phyloP scores from a whole-genome alignment of 2,888 invertebrate genomes.

The Drosophila stalkeri region DNA sequence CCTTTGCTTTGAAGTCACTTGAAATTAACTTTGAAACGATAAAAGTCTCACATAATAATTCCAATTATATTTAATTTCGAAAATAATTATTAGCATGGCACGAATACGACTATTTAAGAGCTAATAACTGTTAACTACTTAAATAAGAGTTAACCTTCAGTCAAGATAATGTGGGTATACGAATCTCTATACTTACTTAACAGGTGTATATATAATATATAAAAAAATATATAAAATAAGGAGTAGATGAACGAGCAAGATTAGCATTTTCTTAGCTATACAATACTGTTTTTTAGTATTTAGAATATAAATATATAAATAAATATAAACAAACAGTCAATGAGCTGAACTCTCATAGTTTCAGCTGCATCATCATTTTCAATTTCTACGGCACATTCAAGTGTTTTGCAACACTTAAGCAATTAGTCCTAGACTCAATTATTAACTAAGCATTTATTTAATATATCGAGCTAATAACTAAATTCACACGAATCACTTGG shows the following conservation, averaged over 20 bases:
- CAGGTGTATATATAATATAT: neutral
- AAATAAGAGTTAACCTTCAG: neutral
- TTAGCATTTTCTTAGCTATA: neutral
- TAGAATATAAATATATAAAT: neutral
- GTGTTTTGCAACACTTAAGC: neutral
- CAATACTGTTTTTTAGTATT: neutral
- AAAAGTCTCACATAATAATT: conserved; percentile 6
- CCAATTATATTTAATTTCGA: neutral
- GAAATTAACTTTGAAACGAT: neutral
- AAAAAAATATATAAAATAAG: neutral
- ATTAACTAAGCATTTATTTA: neutral
- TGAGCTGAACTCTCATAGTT: neutral
- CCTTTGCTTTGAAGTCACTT: neutral
- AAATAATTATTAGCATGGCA: neutral
- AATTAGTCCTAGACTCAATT: neutral
- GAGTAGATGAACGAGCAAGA: neutral
- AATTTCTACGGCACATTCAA: neutral
- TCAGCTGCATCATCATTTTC: neutral
- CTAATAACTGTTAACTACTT: neutral
- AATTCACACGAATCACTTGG: neutral
- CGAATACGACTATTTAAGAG: neutral
- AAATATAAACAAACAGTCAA: neutral
- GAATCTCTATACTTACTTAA: neutral
- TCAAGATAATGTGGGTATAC: neutral
- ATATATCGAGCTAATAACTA: neutral